These are phyloP conservation scores for Tragelaphus imberbis DNA, from an alignment of 2,113 vertebrate genomes.

Conservation along the genomic window DNA sequence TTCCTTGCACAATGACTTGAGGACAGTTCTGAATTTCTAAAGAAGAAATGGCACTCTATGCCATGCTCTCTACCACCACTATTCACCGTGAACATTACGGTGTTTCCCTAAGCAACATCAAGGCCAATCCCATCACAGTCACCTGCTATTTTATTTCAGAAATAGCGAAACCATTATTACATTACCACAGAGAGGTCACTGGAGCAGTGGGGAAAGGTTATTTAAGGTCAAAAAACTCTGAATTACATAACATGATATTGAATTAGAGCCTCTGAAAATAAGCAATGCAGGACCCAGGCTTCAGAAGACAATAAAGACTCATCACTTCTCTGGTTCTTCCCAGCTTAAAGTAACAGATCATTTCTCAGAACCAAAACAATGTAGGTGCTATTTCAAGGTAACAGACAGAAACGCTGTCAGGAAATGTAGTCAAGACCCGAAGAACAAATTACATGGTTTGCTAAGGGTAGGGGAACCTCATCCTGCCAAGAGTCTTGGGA, in stretches of 20 bases:
- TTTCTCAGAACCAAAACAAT: neutral
- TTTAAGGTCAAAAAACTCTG: neutral
- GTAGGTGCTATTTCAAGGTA: neutral
- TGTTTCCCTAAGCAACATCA: neutral
- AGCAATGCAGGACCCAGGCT: neutral
- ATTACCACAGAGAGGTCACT: neutral
- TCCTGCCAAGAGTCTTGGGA: neutral
- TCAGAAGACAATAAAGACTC: neutral
- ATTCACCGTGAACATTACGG: neutral
- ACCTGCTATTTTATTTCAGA: conserved; percentile 7
- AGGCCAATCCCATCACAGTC: neutral
- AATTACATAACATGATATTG: neutral
- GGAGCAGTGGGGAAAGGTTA: neutral
- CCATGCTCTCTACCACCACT: neutral
- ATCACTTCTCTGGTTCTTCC: neutral
- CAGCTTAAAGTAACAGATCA: neutral
- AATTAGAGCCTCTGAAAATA: neutral
- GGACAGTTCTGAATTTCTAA: neutral
- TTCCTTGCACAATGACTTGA: neutral
- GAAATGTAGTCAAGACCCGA: neutral
- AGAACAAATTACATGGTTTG: neutral
- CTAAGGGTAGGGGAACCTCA: neutral
- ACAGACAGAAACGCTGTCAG: neutral
- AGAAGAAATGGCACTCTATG: neutral
- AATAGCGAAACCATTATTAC: neutral